Evolutionary conservation across 2,797 vertebrate species (phyloP), one percentile per base, ranked within the genome.

Genomic region (Smutsia temminckii): DNA sequence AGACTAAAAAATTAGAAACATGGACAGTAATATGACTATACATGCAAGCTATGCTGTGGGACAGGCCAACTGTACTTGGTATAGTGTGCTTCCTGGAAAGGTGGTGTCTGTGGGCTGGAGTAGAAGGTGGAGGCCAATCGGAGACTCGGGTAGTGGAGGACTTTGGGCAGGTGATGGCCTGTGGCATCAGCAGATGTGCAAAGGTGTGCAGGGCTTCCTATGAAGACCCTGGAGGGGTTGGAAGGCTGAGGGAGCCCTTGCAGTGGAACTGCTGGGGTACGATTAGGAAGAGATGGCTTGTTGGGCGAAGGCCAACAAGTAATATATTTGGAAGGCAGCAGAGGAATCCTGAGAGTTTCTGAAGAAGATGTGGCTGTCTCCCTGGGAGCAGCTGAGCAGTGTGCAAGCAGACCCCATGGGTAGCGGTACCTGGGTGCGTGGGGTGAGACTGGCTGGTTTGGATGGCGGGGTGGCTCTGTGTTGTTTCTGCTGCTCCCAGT

Each of bases 361-460:
- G 49, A 51, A 4, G 5, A 34, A 21, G 42, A 14, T 4, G 2
- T 10, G 34, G 46, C 13, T 75, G 4, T 72, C 49, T 27, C 9
- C 88, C 51, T 86, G 53, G 37, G n/a, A 66, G 61, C 13, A 20
- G 13, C 40, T 32, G 66, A 6, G 0, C 4, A 1, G n/a, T 27
- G 40, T 29, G 37, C 16, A 5, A 5, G 8, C 8, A 8, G 53
- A 3, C 1, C 1, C 6, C 0, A 0, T 40, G 0, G 14, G 11
- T 37, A 61, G 46, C 46, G 7, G 8, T 63, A 40, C 61, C 55
- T 7, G 4, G 29, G 34, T 2, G 51, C 20, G 21, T 1, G 0
- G n/a, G 16, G 7, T 6, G 2, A 12, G n/a, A 13, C 55, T 17
- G 2, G 5, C 2, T 2, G 49, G 9, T 4, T 6, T 2, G 4